Base-by-base conservation (phyloP, 2,113 vertebrate genomes). In the Alces alces region DNA sequence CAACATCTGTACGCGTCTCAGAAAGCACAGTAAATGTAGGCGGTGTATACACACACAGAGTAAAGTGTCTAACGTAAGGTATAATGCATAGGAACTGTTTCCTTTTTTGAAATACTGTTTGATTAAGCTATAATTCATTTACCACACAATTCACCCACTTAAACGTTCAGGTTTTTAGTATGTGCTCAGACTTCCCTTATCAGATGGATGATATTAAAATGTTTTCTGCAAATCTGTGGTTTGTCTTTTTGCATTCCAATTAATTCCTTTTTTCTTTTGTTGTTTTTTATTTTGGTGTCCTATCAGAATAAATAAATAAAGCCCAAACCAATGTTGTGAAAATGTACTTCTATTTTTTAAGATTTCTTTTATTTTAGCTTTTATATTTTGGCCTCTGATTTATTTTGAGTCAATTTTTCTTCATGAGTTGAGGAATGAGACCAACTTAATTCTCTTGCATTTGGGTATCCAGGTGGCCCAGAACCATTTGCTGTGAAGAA, bases 371-470 rank as follows among this genome's bases (percentile, higher is more conserved):
- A 4, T 87, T 83, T 55, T 47, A 78, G 1, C 3, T 36, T 39
- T 97, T 84, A 45, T 1, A 16, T 55, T 83, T 89, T 86, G 28
- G 6, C 45, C 16, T 88, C 10, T 12, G 70, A 33, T 82, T 13
- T n/a, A 45, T 73, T 96, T 64, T 43, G 13, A 91, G 23, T 33
- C 33, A 19, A 4, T 61, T 88, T 96, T 28, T 39, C 0, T 28
- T 2, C 1, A 57, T 21, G 1, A 0, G 5, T 0, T 91, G 4
- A 97, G 13, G 6, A 83, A 91, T 3, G 2, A 4, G 5, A 58
- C 6, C 2, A 61, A 57, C 25, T 92, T 73, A 60, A 43, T 70
- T 70, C 5, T 57, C 30, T 73, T 16, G 3, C 9, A 47, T 91
- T 6, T 64, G 6, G 6, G 12, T 70, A 50, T 27, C 10, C 12